phyloP scores from a whole-genome alignment of 2,888 invertebrate species.

The Drosophila mayaguana region DNA sequence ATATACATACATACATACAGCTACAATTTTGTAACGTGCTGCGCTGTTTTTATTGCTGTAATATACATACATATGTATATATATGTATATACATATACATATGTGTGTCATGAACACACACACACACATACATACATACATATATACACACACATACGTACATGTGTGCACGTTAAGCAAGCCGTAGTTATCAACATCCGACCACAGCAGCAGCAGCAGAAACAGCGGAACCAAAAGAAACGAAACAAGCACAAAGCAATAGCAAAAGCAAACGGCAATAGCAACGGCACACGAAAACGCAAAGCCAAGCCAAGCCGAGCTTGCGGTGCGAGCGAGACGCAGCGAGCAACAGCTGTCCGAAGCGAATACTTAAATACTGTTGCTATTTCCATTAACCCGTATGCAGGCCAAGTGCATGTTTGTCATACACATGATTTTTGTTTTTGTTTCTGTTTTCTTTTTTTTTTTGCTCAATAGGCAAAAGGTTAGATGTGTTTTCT shows the following conservation, averaged over 20 bases:
- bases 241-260: slow-evolving; percentile 35
- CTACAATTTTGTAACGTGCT: slow-evolving; percentile 31
- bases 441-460: neutral
- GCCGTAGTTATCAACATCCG: slow-evolving; percentile 47
- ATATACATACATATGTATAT: neutral
- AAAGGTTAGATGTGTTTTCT: slow-evolving; percentile 13
- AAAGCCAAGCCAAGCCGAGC: slow-evolving; percentile 31
- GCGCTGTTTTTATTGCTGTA: slow-evolving; percentile 27
- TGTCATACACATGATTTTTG: neutral
- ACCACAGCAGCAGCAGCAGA: slow-evolving; percentile 28
- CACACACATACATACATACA: neutral
- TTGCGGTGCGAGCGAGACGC: slow-evolving; percentile 20
- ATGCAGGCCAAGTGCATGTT: slow-evolving; percentile 17
- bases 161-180: neutral
- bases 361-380: slow-evolving; percentile 25
- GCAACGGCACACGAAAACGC: slow-evolving; percentile 19
- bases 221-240: slow-evolving; percentile 24
- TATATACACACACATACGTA: neutral
- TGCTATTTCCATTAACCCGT: slow-evolving; percentile 54
- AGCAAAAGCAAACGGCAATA: slow-evolving; percentile 8
- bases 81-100: neutral
- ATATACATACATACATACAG: neutral
- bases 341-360: slow-evolving; percentile 45
- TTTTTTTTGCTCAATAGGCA: neutral
- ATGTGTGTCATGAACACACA: slow-evolving; percentile 8